These are phyloP conservation scores for Pygmarrhopalites habei DNA, from an alignment of 1,140 invertebrate genomes.

Conservation along the genomic window DNA sequence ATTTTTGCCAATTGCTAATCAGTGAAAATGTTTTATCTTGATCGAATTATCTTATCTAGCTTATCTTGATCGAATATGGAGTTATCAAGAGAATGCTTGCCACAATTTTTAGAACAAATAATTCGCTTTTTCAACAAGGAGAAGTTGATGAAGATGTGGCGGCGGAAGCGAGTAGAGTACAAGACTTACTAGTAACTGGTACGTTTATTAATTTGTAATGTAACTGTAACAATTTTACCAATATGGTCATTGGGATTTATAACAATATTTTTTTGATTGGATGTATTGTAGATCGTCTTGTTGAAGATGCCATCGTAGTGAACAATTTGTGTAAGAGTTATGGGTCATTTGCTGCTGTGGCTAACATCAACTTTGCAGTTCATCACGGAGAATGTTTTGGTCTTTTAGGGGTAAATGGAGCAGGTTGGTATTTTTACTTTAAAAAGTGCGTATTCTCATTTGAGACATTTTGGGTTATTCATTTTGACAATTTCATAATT, in stretches of 20 bases:
- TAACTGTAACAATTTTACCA: background rate
- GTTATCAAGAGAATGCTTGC: slow-evolving; percentile 19
- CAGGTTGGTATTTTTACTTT: slow-evolving; percentile 16
- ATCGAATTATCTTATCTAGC: too few relatives aligned
- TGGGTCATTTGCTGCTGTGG: slow-evolving; percentile 35
- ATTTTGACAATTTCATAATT: too few relatives aligned
- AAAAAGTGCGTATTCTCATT: too few relatives aligned
- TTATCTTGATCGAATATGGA: slow-evolving; percentile 31
- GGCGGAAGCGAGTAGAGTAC: slow-evolving; percentile 19
- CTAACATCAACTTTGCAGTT: slow-evolving; percentile 36
- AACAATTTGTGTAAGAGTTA: slow-evolving; percentile 31
- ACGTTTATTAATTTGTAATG: background rate
- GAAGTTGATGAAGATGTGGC: slow-evolving; percentile 30
- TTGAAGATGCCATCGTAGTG: slow-evolving; percentile 30
- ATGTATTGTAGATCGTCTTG: too few relatives aligned
- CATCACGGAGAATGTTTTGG: slow-evolving; percentile 39
- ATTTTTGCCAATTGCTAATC: too few relatives aligned
- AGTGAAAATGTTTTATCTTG: too few relatives aligned
- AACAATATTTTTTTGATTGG: too few relatives aligned
- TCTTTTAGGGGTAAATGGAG: slow-evolving; percentile 45
- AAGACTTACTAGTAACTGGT: slow-evolving; percentile 17
- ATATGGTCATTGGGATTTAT: too few relatives aligned
- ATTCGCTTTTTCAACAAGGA: slow-evolving; percentile 9
- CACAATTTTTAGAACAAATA: slow-evolving; percentile 22
- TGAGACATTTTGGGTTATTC: too few relatives aligned